phyloP scores from a whole-genome alignment of 2,113 vertebrate genomes.

The Struthidea cinerea region DNA sequence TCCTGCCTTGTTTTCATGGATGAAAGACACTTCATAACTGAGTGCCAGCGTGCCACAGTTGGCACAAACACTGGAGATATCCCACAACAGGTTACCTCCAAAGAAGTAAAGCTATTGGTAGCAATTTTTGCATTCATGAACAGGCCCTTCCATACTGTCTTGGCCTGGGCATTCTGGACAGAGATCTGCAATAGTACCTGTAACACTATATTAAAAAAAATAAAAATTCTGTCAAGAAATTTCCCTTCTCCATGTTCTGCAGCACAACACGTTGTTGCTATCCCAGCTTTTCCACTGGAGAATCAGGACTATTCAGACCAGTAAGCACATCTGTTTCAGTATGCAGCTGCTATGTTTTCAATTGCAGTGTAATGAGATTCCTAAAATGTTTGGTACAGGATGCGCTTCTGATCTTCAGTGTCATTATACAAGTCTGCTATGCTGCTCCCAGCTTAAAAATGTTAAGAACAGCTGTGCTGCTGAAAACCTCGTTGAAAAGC shows the following conservation, averaged over 20 bases:
- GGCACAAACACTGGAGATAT: neutral
- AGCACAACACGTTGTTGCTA: neutral
- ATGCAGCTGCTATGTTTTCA: slow-evolving; percentile 64
- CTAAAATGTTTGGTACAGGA: slow-evolving; percentile 64
- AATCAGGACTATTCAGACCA: slow-evolving; percentile 51
- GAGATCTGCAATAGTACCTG: neutral
- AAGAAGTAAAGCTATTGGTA: neutral
- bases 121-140: neutral
- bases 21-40: neutral
- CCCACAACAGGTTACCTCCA: neutral
- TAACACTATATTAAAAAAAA: neutral
- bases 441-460: slow-evolving; percentile 19
- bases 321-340: slow-evolving; percentile 60
- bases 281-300: slow-evolving; percentile 32
- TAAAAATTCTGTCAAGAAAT: neutral
- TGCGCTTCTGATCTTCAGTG: slow-evolving; percentile 50
- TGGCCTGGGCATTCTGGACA: neutral
- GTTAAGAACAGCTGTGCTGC: slow-evolving; percentile 22
- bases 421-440: slow-evolving; percentile 19
- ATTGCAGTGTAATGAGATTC: slow-evolving; percentile 59
- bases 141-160: neutral
- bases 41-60: neutral
- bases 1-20: neutral
- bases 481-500: neutral
- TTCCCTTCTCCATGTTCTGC: neutral